Conservation (phyloP, 2,797 vertebrate genomes). For the Chelon labrosus region DNA sequence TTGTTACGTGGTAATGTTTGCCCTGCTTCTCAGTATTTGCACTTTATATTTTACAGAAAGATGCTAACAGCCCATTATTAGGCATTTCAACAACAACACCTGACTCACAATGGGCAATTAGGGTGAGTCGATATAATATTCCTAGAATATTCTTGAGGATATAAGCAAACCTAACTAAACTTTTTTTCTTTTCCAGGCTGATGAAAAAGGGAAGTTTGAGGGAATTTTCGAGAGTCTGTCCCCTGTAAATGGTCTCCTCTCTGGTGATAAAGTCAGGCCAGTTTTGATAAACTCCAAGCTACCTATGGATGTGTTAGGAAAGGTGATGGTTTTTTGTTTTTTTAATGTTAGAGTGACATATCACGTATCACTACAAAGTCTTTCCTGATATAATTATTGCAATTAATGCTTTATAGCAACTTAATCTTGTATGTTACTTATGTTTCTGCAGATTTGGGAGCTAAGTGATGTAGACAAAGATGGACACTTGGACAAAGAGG, state of each 20-base stretch:
- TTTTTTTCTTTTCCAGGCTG: slow-evolving; percentile 84
- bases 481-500: slow-evolving; percentile 95
- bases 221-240: slow-evolving; percentile 96
- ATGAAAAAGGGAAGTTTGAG: slow-evolving; percentile 98
- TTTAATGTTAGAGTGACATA: background rate
- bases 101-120: slow-evolving; percentile 93
- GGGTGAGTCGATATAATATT: slow-evolving; percentile 84
- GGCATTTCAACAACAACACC: slow-evolving; percentile 59
- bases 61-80: slow-evolving; percentile 88
- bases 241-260: slow-evolving; percentile 93
- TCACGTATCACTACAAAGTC: background rate
- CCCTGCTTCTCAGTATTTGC: background rate
- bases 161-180: slow-evolving; percentile 7
- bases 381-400: background rate
- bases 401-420: background rate
- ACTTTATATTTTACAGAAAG: slow-evolving; percentile 84
- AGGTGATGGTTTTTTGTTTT: slow-evolving; percentile 81
- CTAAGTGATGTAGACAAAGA: slow-evolving; percentile 98
- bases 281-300: slow-evolving; percentile 98
- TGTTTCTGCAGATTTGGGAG: slow-evolving; percentile 92
- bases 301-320: slow-evolving; percentile 95
- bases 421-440: background rate
- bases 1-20: background rate
- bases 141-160: background rate
- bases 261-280: slow-evolving; percentile 97